A percentile compares a stretch with the other conserved stretches of the same genome.
phyloP scores from a whole-genome alignment of 2,113 vertebrate species.

The Danionella cerebrum region DNA sequence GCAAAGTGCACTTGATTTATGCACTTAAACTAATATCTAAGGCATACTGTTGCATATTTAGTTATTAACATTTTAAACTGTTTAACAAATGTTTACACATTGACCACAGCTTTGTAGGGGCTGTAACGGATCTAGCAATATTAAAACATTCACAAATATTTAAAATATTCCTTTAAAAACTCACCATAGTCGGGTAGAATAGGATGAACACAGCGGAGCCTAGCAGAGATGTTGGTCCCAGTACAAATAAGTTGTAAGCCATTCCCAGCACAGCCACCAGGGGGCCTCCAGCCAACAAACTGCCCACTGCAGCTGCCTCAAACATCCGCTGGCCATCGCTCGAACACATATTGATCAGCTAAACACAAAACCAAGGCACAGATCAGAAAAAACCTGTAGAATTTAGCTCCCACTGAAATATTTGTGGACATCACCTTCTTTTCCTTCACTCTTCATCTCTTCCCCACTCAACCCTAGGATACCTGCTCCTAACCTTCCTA shows the following conservation, averaged over 20 bases:
- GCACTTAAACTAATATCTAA: too few species aligned
- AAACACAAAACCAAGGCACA: background rate
- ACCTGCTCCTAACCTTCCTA: conserved; percentile 19
- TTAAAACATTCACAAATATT: too few species aligned
- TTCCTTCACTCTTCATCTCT: conserved; percentile 26
- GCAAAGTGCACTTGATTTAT: too few species aligned
- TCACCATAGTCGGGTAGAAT: conserved; percentile 90
- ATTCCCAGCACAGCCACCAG: conserved; percentile 83
- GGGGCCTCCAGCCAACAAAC: conserved; percentile 83
- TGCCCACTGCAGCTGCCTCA: conserved; percentile 85
- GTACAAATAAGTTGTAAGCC: conserved; percentile 77
- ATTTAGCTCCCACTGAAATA: background rate
- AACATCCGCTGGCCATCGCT: conserved; percentile 88
- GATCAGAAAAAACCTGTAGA: background rate
- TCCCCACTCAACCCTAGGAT: conserved; percentile 19
- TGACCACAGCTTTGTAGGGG: too few species aligned
- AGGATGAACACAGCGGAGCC: conserved; percentile 89
- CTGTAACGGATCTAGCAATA: too few species aligned
- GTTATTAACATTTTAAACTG: too few species aligned
- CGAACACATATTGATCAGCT: conserved; percentile 89
- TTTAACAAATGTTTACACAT: too few species aligned
- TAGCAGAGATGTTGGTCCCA: conserved; percentile 85
- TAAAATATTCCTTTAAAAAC: too few species aligned
- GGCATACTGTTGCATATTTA: too few species aligned
- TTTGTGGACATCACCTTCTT: conserved; percentile 4